A percentile compares a stretch with the other conserved stretches of the same genome.
Evolutionary conservation across 2,797 vertebrate genomes (phyloP).

Genomic region (Acanthornis magna): DNA sequence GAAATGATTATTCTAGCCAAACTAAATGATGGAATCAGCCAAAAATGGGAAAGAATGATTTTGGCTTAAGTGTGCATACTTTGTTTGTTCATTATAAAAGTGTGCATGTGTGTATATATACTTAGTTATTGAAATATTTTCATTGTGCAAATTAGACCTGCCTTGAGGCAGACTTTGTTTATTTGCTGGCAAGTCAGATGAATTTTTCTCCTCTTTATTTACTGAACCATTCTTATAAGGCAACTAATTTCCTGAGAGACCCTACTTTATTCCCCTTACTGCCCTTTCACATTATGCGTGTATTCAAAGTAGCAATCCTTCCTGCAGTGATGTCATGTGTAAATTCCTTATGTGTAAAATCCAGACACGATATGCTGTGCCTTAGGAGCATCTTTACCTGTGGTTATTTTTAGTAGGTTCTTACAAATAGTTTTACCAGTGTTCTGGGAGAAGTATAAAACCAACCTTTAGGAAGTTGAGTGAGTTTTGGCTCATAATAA

Average conservation of each 20-base stretch:
- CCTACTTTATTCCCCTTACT: background rate
- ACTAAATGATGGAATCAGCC: background rate
- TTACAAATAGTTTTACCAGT: background rate
- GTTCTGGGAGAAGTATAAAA: background rate
- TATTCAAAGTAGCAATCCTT: background rate
- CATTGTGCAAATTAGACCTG: constrained; percentile 27
- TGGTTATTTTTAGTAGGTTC: background rate
- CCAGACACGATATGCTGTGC: background rate
- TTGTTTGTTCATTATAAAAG: constrained; percentile 9
- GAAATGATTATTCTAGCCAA: background rate
- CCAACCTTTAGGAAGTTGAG: background rate
- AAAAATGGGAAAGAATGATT: background rate
- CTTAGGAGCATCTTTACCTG: background rate
- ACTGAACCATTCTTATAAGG: constrained; percentile 12
- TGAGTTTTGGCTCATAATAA: background rate
- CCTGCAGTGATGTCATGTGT: background rate
- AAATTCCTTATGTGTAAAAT: background rate
- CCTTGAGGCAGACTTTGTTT: constrained; percentile 29
- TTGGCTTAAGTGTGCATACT: background rate
- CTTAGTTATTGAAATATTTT: constrained; percentile 38
- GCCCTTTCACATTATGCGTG: background rate
- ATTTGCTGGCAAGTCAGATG: background rate
- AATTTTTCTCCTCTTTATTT: constrained; percentile 30
- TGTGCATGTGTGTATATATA: background rate
- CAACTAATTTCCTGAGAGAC: background rate